phyloP scores from a whole-genome alignment of 2,113 vertebrate species.

The Crotophaga sulcirostris region DNA sequence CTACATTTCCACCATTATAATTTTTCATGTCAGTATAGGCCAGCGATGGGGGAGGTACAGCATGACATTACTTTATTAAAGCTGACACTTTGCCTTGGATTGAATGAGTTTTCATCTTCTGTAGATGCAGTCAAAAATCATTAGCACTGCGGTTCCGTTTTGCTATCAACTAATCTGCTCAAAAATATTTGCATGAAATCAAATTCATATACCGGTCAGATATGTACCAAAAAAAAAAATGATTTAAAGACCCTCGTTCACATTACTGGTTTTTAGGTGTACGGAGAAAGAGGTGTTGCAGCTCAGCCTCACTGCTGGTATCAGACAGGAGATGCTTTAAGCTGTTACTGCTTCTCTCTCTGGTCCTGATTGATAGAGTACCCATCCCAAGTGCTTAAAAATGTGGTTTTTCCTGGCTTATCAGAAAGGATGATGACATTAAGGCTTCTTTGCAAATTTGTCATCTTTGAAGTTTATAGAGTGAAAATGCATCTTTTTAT shows the following conservation, averaged over 20 bases:
- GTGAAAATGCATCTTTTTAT: neutral
- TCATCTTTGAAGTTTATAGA: neutral
- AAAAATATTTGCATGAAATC: slow-evolving; percentile 59
- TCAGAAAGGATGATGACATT: neutral
- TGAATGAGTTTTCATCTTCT: slow-evolving; percentile 20
- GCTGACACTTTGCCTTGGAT: slow-evolving; percentile 48
- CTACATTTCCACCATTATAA: slow-evolving; percentile 58
- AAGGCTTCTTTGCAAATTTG: slow-evolving; percentile 1
- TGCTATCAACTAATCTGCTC: slow-evolving; percentile 4
- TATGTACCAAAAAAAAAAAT: neutral
- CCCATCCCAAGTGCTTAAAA: neutral
- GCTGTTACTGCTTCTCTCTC: neutral
- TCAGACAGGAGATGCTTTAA: neutral
- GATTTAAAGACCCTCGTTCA: neutral
- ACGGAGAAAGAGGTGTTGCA: neutral
- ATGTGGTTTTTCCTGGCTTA: neutral
- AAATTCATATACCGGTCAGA: slow-evolving; percentile 5
- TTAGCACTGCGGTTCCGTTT: slow-evolving; percentile 39
- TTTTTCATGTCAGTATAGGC: slow-evolving; percentile 67
- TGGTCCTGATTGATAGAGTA: neutral
- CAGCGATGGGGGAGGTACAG: slow-evolving; percentile 35
- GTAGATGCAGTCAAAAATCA: neutral
- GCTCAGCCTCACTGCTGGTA: neutral
- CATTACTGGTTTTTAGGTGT: neutral
- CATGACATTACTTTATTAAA: slow-evolving; percentile 54